Percentiles rank a stretch among this genome's conserved stretches.
Conservation (phyloP, 1,140 invertebrate species). For the Phocides pigmalion region DNA sequence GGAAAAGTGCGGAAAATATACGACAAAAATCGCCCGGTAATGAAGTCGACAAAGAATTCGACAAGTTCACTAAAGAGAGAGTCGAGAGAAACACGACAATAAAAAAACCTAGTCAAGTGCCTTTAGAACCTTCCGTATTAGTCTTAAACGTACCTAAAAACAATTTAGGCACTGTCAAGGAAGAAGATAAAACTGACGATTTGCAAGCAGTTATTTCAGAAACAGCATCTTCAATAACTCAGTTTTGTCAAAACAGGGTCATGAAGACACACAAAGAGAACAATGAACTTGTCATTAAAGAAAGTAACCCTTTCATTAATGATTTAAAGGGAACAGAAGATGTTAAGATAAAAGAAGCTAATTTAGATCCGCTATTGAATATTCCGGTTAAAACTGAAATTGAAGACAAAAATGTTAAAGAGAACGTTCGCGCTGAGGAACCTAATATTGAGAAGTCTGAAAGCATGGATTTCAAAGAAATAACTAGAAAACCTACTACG, state of each 20-base stretch:
- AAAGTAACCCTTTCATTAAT: constrained; percentile 42
- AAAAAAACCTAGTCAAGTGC: constrained; percentile 48
- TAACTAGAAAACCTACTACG: constrained; percentile 43
- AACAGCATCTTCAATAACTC: constrained; percentile 49
- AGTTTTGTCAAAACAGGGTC: constrained; percentile 44
- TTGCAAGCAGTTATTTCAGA: constrained; percentile 49
- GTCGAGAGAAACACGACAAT: constrained; percentile 49
- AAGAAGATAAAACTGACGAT: constrained; percentile 75
- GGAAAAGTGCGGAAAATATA: constrained; percentile 64
- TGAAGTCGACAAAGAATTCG: constrained; percentile 75
- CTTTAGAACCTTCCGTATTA: constrained; percentile 63
- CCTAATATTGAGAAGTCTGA: not conserved
- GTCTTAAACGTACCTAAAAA: constrained; percentile 63
- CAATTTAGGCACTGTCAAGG: constrained; percentile 72
- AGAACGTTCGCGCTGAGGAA: not conserved
- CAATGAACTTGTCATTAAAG: constrained; percentile 30
- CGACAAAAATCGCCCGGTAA: constrained; percentile 45
- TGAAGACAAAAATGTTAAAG: constrained; percentile 18
- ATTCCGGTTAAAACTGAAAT: constrained; percentile 22
- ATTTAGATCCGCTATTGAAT: constrained; percentile 45
- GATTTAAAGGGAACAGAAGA: constrained; percentile 29
- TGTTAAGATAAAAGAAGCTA: constrained; percentile 17
- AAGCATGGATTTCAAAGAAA: constrained; percentile 54
- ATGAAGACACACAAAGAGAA: constrained; percentile 32
- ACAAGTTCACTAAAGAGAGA: constrained; percentile 72